Evolutionary conservation across 1,140 invertebrate species (phyloP), one percentile per base, ranked within the genome.

Genomic region (Branchinecta lynchi): DNA sequence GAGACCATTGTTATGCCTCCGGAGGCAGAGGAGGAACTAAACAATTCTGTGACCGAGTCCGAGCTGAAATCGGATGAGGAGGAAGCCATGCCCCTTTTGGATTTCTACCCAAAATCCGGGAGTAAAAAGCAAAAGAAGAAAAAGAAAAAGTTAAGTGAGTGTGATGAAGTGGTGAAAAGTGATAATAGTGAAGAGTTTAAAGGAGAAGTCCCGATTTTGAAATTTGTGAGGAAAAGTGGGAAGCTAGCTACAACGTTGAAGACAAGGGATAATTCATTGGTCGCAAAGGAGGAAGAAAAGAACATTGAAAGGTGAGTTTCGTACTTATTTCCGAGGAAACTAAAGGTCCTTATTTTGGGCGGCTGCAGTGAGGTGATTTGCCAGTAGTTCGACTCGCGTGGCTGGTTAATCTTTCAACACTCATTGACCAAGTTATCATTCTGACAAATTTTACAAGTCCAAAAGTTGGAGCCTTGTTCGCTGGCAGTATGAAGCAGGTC

Each of bases 231-330:
- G 51, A 20, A 60, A 20, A 60, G 51, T 6, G 51, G 51, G 12
- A 60, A 60, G 51, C 17, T 60, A 20, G 51, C 51, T 15, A 60
- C 51, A 60, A 60, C 51, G 17, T 20, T 60, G 51, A 60, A 60
- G 51, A 60, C 12, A 32, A 32, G 32, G 32, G 32, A 32, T 32
- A 32, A 32, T 32, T 32, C 32, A 32, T 32, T 32, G 32, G 5
- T 32, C 32, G 32, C 32, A 32, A 32, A 32, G 32, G 32, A 32
- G 32, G 32, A 32, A 32, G 32, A 32, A 32, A 32, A 32, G 32
- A 32, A 32, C 32, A 32, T 32, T 32, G 32, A 32, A 32, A 32
- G 32, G 32, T 32, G 32, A 32, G 32, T 32, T 32, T 32, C 32
- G 5, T 32, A 32, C 32, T 32, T 32, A 32, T 32, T 32, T 32